A percentile compares a stretch with the other conserved stretches of the same genome.
Conservation (phyloP, 1,140 invertebrate species). For the Dinoponera quadriceps region DNA sequence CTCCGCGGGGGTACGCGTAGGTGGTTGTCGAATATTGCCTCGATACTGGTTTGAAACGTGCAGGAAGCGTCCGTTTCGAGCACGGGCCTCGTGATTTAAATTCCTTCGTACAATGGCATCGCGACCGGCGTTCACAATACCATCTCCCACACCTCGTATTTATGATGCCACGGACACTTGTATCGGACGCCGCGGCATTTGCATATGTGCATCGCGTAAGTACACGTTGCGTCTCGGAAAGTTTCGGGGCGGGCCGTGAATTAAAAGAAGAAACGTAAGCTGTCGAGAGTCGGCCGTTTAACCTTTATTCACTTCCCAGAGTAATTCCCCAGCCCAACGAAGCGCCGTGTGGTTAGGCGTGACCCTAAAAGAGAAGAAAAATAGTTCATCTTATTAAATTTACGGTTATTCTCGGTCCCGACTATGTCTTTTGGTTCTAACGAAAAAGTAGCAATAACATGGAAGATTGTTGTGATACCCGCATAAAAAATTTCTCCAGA, state of each 20-base stretch:
- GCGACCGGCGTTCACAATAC: constrained; percentile 47
- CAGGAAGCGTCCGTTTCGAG: constrained; percentile 68
- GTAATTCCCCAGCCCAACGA: background rate
- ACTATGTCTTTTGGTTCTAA: no score
- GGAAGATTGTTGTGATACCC: no score
- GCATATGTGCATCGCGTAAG: constrained; percentile 46
- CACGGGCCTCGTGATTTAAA: constrained; percentile 62
- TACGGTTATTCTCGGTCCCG: no score
- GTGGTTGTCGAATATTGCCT: constrained; percentile 75
- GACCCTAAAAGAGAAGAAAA: background rate
- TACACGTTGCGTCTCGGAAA: constrained; percentile 24
- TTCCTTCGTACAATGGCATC: constrained; percentile 65
- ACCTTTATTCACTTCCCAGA: constrained; percentile 8
- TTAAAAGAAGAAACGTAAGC: constrained; percentile 17
- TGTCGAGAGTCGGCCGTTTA: constrained; percentile 4
- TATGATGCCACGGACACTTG: constrained; percentile 43
- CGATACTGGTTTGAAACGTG: constrained; percentile 72
- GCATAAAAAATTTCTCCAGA: no score
- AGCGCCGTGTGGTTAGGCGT: background rate
- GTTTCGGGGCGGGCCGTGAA: constrained; percentile 15
- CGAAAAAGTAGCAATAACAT: no score
- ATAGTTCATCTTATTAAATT: no score
- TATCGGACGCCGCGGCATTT: constrained; percentile 31
- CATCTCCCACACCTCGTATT: constrained; percentile 53
- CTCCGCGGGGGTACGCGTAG: constrained; percentile 76